phyloP scores from a whole-genome alignment of 2,113 vertebrate species.

The Orthonyx spaldingii region DNA sequence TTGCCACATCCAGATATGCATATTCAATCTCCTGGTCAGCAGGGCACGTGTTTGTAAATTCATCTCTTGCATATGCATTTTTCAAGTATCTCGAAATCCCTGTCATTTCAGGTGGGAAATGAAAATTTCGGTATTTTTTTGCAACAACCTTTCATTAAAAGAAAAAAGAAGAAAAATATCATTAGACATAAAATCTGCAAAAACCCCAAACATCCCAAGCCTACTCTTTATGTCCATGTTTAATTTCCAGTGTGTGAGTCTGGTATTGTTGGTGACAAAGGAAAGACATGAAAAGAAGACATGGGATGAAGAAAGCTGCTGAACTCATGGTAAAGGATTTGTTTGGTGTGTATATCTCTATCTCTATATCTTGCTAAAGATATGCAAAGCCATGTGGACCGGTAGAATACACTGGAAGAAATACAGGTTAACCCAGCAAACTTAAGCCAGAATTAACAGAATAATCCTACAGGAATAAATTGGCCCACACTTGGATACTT shows the following conservation, averaged over 20 bases:
- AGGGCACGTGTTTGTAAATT: slow-evolving; percentile 93
- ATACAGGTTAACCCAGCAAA: background rate
- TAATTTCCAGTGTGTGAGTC: background rate
- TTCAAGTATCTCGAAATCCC: slow-evolving; percentile 89
- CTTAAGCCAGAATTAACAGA: background rate
- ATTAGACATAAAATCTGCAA: background rate
- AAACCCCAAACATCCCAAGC: background rate
- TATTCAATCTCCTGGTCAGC: slow-evolving; percentile 88
- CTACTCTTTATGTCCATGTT: background rate
- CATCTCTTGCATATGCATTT: slow-evolving; percentile 85
- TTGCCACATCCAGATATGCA: slow-evolving; percentile 87
- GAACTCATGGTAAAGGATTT: background rate
- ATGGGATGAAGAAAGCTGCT: background rate
- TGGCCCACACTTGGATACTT: background rate
- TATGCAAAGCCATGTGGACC: background rate
- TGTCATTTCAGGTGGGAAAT: slow-evolving; percentile 89
- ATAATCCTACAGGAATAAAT: background rate
- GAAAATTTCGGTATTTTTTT: slow-evolving; percentile 90
- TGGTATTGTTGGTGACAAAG: background rate
- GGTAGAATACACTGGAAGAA: background rate
- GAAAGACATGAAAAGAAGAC: background rate
- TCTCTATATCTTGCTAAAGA: background rate
- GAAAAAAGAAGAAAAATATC: background rate
- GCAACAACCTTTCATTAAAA: slow-evolving; percentile 81
- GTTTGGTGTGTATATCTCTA: background rate